Percentiles rank a stretch among this genome's conserved stretches.
Evolutionary conservation across 2,113 vertebrate genomes (phyloP).

Genomic region (Antechinus stuartii): DNA sequence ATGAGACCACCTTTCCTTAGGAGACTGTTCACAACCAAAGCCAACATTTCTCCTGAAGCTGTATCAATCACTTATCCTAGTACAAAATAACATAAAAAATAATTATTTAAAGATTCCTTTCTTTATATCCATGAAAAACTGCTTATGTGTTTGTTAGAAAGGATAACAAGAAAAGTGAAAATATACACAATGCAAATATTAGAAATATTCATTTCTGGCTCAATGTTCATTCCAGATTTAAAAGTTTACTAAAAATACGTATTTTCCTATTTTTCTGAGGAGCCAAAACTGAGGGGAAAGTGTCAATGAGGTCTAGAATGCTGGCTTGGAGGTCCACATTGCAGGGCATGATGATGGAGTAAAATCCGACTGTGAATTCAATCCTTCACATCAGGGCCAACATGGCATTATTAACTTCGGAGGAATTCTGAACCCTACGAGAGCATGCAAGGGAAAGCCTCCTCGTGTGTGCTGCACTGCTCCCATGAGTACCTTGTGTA

Average conservation of each 20-base stretch:
- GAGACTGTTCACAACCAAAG: slow-evolving; percentile 35
- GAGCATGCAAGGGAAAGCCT: slow-evolving; percentile 30
- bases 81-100: slow-evolving; percentile 36
- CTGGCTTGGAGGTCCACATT: not conserved
- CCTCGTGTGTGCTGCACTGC: slow-evolving; percentile 23
- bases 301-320: slow-evolving; percentile 21
- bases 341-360: slow-evolving; percentile 1
- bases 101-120: not conserved
- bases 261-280: slow-evolving; percentile 76
- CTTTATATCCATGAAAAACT: not conserved
- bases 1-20: slow-evolving; percentile 67
- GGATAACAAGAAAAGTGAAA: slow-evolving; percentile 28
- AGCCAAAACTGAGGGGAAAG: slow-evolving; percentile 65
- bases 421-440: slow-evolving; percentile 36
- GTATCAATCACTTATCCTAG: slow-evolving; percentile 12
- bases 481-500: slow-evolving; percentile 61
- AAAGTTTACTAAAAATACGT: slow-evolving; percentile 74
- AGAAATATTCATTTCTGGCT: slow-evolving; percentile 58
- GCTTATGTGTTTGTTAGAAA: not conserved
- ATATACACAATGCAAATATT: slow-evolving; percentile 3
- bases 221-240: slow-evolving; percentile 77
- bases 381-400: slow-evolving; percentile 3
- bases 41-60: slow-evolving; percentile 23
- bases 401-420: slow-evolving; percentile 18
- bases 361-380: slow-evolving; percentile 20